These are phyloP conservation scores for Pipra filicauda DNA, from an alignment of 2,113 vertebrate species.

Conservation along the genomic window DNA sequence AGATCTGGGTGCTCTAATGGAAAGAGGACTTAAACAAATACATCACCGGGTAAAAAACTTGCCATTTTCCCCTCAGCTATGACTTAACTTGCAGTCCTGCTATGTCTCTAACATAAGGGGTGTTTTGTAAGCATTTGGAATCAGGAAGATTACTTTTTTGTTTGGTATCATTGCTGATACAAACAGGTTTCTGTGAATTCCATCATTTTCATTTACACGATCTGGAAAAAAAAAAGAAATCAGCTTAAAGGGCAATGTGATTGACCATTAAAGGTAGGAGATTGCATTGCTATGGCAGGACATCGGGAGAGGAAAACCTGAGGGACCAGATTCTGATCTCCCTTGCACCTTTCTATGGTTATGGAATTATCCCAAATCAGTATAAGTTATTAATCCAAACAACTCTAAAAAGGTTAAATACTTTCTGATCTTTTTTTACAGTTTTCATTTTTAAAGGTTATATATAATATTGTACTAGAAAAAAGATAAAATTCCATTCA, in stretches of 20 bases:
- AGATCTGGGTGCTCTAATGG: constrained; percentile 42
- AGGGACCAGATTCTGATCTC: background rate
- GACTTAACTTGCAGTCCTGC: background rate
- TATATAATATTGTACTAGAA: background rate
- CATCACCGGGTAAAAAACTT: background rate
- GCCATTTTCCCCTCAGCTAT: background rate
- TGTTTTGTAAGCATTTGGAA: background rate
- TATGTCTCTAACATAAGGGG: background rate
- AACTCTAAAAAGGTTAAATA: background rate
- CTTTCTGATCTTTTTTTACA: background rate
- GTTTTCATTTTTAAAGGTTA: background rate
- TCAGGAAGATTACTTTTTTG: background rate
- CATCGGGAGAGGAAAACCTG: background rate
- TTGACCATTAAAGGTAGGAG: background rate
- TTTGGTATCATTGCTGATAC: background rate
- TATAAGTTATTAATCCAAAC: background rate
- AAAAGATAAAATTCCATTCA: background rate
- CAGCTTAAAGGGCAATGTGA: background rate
- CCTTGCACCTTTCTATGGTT: background rate
- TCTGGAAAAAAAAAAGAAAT: background rate
- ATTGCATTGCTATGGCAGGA: background rate
- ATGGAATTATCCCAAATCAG: background rate
- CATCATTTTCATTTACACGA: background rate
- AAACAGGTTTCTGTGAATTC: background rate
- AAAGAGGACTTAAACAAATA: background rate